Evolutionary conservation across 2,888 invertebrate species (phyloP).

Genomic region (Mythimna albipuncta): DNA sequence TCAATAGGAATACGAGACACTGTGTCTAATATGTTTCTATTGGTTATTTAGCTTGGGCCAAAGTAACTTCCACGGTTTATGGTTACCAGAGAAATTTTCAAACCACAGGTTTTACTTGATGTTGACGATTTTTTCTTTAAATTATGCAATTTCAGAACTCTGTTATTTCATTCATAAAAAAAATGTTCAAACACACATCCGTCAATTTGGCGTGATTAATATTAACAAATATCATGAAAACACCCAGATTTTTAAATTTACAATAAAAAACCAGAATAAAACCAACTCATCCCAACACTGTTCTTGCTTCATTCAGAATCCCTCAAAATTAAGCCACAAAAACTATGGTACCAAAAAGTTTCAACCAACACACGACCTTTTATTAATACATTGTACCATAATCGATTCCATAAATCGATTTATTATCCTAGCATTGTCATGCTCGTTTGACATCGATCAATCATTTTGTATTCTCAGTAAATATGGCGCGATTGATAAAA

Average conservation of each 20-base stretch:
- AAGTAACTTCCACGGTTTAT: too few relatives aligned
- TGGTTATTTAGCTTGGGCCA: too few relatives aligned
- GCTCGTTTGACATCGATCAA: slow-evolving; percentile 71
- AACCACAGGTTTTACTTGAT: too few relatives aligned
- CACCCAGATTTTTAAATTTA: neutral
- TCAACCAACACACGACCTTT: slow-evolving; percentile 26
- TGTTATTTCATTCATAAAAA: too few relatives aligned
- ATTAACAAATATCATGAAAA: neutral
- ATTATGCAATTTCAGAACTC: too few relatives aligned
- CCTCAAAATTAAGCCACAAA: neutral
- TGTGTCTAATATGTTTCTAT: too few relatives aligned
- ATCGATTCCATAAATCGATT: slow-evolving; percentile 65
- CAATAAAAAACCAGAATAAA: neutral
- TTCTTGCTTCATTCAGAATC: neutral
- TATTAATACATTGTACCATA: slow-evolving; percentile 57
- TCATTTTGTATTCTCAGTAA: slow-evolving; percentile 65
- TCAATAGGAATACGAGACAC: too few relatives aligned
- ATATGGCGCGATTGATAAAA: slow-evolving; percentile 72
- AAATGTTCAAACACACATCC: too few relatives aligned
- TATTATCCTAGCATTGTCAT: slow-evolving; percentile 66
- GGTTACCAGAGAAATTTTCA: too few relatives aligned
- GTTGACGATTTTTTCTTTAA: too few relatives aligned
- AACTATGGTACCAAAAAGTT: neutral
- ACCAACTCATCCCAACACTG: neutral
- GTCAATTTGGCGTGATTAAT: too few relatives aligned